phyloP scores from a whole-genome alignment of 2,113 vertebrate genomes.

The Nothobranchius furzeri region DNA sequence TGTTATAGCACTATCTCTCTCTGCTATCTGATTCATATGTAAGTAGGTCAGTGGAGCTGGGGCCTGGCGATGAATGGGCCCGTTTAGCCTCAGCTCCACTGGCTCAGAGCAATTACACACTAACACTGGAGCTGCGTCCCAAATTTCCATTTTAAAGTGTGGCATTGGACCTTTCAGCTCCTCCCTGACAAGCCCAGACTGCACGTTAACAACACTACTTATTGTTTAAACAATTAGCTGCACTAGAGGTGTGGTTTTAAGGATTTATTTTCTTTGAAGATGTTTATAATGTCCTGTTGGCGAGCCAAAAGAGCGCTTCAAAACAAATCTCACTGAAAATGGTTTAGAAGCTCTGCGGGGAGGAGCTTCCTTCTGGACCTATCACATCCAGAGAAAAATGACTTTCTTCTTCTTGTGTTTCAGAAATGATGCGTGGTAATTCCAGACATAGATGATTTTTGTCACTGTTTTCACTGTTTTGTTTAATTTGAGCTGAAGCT shows the following conservation, averaged over 20 bases:
- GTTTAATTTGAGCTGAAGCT: slow-evolving; percentile 7
- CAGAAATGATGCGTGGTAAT: background rate
- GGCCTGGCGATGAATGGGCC: slow-evolving; percentile 57
- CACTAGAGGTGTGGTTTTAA: background rate
- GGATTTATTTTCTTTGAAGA: background rate
- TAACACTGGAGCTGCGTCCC: slow-evolving; percentile 27
- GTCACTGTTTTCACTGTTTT: background rate
- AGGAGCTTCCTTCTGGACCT: too few relatives aligned
- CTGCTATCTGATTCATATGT: slow-evolving; percentile 71
- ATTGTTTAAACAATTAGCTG: slow-evolving; percentile 5
- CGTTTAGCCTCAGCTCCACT: slow-evolving; percentile 48
- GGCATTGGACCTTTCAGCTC: slow-evolving; percentile 32
- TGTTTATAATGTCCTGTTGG: background rate
- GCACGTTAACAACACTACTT: slow-evolving; percentile 15
- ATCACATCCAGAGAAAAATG: too few relatives aligned
- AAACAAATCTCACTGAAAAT: too few relatives aligned
- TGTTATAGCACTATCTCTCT: slow-evolving; percentile 41
- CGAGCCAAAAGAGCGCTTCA: too few relatives aligned
- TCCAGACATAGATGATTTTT: slow-evolving; percentile 1
- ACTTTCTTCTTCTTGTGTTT: too few relatives aligned
- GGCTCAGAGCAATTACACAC: slow-evolving; percentile 67
- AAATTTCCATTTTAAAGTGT: slow-evolving; percentile 25
- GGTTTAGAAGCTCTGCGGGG: too few relatives aligned
- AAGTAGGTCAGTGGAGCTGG: slow-evolving; percentile 72
- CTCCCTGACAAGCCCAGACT: slow-evolving; percentile 8